phyloP scores from a whole-genome alignment of 2,113 vertebrate genomes.

The Oncorhynchus gorbuscha region DNA sequence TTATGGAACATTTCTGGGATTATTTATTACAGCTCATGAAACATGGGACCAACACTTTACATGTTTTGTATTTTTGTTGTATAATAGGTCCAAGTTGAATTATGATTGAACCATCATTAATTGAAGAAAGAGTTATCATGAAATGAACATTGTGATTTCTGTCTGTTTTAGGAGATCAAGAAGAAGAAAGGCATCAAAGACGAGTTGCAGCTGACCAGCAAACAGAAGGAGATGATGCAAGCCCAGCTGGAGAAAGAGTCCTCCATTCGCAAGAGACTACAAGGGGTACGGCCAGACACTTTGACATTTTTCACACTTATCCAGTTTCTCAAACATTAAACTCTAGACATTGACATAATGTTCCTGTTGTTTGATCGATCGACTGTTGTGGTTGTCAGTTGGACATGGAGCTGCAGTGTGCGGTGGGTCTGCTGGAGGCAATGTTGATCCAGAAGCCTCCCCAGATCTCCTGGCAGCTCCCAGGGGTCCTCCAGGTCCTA shows the following conservation, averaged over 20 bases:
- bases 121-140: background rate
- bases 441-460: constrained; percentile 77
- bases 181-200: constrained; percentile 98
- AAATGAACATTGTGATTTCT: background rate
- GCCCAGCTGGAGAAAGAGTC: constrained; percentile 89
- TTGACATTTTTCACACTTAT: background rate
- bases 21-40: too few relatives aligned
- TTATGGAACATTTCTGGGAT: too few relatives aligned
- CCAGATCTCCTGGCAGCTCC: constrained; percentile 86
- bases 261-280: constrained; percentile 81
- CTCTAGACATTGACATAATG: background rate
- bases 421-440: constrained; percentile 80
- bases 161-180: constrained; percentile 84
- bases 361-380: background rate
- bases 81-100: too few relatives aligned
- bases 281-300: constrained; percentile 67
- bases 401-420: constrained; percentile 81
- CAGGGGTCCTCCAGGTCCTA: constrained; percentile 80
- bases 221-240: constrained; percentile 95
- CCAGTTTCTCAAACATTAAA: background rate
- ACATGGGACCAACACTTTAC: too few relatives aligned
- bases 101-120: too few relatives aligned
- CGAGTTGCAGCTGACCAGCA: constrained; percentile 90
- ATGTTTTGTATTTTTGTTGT: too few relatives aligned
- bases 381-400: constrained; percentile 71